Percentiles rank a stretch among this genome's conserved stretches.
phyloP scores from a whole-genome alignment of 2,113 vertebrate species.

The Arenaria interpres region DNA sequence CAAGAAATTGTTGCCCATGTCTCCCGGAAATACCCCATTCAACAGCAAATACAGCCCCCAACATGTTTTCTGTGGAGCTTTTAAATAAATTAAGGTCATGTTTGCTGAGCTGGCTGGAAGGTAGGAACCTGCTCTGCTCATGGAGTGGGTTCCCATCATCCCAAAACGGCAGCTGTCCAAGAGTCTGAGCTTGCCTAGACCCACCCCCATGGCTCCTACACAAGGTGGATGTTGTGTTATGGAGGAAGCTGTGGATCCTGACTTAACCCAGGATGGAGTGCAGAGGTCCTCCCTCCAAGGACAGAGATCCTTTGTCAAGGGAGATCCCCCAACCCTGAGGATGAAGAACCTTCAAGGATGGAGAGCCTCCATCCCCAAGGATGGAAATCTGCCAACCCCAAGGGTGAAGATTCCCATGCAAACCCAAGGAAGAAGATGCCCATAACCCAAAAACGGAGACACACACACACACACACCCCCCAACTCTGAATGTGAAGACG shows the following conservation, averaged over 20 bases:
- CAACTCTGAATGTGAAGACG: neutral
- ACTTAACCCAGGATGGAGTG: neutral
- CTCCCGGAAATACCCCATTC: neutral
- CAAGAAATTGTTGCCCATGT: neutral
- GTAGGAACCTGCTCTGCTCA: neutral
- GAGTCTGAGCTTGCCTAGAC: neutral
- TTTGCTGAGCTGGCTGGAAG: neutral
- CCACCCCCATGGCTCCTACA: rapidly evolving
- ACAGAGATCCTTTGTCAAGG: neutral
- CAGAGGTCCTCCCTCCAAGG: neutral
- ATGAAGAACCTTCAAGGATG: neutral
- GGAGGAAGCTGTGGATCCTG: neutral
- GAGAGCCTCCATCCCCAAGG: neutral
- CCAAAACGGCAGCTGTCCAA: neutral
- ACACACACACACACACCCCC: neutral
- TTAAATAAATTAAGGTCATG: neutral
- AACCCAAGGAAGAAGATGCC: neutral
- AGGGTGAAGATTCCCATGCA: neutral
- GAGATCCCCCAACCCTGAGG: neutral
- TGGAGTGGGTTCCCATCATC: neutral
- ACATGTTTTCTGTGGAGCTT: rapidly evolving
- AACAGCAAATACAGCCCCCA: neutral
- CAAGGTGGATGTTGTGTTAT: rapidly evolving
- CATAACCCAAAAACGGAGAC: neutral
- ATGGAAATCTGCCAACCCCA: neutral